Conservation (phyloP, 2,888 invertebrate genomes). For the Scaptomyza parva region DNA sequence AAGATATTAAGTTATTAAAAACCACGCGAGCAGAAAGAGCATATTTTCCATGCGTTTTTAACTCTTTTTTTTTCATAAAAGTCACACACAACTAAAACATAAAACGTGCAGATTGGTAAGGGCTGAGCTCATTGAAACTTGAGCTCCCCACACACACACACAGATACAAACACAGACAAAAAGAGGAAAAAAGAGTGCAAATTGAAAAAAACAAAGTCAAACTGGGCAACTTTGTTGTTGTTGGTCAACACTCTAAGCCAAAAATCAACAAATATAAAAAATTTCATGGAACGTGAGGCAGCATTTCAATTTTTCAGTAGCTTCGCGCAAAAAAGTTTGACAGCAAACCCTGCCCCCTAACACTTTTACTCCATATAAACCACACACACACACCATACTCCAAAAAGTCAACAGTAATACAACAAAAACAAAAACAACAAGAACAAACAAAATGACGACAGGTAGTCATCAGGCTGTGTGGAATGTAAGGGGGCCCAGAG, state of each 20-base stretch:
- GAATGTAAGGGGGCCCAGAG: conserved; percentile 21
- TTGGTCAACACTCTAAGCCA: conserved; percentile 80
- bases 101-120: conserved; percentile 16
- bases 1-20: conserved; percentile 77
- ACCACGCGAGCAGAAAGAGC: conserved; percentile 37
- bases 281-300: conserved; percentile 73
- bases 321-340: conserved; percentile 64
- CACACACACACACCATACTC: conserved; percentile 30
- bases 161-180: conserved; percentile 21
- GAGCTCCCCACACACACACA: conserved; percentile 33
- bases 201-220: conserved; percentile 76
- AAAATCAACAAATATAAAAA: conserved; percentile 79
- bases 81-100: conserved; percentile 50
- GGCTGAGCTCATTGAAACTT: conserved; percentile 55
- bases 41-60: conserved; percentile 4
- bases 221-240: conserved; percentile 71
- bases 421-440: conserved; percentile 41
- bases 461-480: conserved; percentile 65
- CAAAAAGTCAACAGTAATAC: conserved; percentile 21
- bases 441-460: conserved; percentile 64
- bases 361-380: conserved; percentile 7
- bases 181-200: conserved; percentile 48
- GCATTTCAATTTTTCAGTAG: conserved; percentile 79
- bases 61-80: conserved; percentile 41
- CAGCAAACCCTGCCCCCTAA: conserved; percentile 9